These are phyloP conservation scores for Drosophila fulvimacula DNA, from an alignment of 2,888 invertebrate species.

Conservation along the genomic window DNA sequence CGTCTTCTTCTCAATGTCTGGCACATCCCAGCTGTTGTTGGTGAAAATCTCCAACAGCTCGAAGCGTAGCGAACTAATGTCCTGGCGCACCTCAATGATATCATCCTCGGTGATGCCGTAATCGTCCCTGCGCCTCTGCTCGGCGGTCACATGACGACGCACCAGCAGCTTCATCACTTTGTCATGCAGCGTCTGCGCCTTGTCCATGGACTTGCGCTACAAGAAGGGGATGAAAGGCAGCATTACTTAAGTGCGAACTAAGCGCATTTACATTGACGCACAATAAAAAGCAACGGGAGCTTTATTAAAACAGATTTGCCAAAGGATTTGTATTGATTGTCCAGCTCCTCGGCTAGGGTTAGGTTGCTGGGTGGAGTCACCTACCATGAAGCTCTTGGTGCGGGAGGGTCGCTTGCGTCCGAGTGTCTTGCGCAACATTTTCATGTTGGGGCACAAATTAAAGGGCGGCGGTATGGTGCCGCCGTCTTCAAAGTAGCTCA, in stretches of 20 bases:
- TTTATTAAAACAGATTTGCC: constrained; percentile 75
- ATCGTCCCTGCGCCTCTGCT: constrained; percentile 94
- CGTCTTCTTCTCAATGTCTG: constrained; percentile 89
- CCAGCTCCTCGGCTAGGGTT: background rate
- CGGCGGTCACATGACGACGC: constrained; percentile 95
- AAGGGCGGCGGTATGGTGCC: constrained; percentile 97
- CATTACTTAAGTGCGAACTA: constrained; percentile 1
- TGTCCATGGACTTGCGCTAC: constrained; percentile 90
- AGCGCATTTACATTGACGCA: constrained; percentile 52
- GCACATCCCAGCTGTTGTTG: constrained; percentile 95
- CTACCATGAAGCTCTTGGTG: constrained; percentile 88
- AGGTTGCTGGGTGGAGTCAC: constrained; percentile 42
- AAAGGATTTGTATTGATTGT: constrained; percentile 61
- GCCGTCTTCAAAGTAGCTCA: constrained; percentile 97
- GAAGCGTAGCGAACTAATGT: constrained; percentile 96
- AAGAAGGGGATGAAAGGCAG: background rate
- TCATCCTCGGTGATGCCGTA: constrained; percentile 98
- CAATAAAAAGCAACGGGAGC: constrained; percentile 49
- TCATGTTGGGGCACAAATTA: constrained; percentile 95
- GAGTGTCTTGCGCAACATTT: constrained; percentile 87
- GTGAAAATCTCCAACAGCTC: constrained; percentile 96
- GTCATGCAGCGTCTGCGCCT: constrained; percentile 90
- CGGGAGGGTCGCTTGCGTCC: constrained; percentile 85
- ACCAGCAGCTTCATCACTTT: constrained; percentile 94
- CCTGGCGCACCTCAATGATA: constrained; percentile 98